A percentile compares a stretch with the other conserved stretches of the same genome.
phyloP scores from a whole-genome alignment of 2,888 invertebrate genomes.

The Escarpia spicata region DNA sequence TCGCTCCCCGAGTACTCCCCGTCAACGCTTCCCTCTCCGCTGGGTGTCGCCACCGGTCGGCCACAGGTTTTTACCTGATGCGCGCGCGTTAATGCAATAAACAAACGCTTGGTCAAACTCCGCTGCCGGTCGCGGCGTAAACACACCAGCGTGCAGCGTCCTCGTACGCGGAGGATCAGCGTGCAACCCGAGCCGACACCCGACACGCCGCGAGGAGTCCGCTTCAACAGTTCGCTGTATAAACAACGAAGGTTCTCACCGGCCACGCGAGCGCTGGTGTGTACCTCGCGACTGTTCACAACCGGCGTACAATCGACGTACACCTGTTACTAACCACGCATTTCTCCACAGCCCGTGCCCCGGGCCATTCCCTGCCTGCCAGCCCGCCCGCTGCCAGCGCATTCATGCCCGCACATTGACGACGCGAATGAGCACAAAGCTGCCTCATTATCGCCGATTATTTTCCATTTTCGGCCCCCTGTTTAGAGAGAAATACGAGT shows the following conservation, averaged over 20 bases:
- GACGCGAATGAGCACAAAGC: background rate
- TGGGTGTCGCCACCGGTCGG: background rate
- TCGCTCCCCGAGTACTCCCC: background rate
- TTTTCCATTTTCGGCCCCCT: conserved; percentile 11
- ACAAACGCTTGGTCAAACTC: conserved; percentile 10
- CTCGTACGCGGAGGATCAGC: background rate
- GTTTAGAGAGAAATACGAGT: background rate
- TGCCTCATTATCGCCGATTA: conserved; percentile 13
- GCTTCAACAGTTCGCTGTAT: conserved; percentile 9
- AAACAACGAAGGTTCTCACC: background rate
- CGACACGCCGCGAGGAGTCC: background rate
- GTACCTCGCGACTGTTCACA: background rate
- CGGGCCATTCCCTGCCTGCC: background rate
- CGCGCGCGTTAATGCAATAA: background rate
- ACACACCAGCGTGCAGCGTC: background rate
- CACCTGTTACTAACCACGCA: background rate
- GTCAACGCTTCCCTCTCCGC: background rate
- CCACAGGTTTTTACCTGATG: background rate
- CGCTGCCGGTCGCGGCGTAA: background rate
- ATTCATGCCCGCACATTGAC: background rate
- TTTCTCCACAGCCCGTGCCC: background rate
- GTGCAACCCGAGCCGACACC: background rate
- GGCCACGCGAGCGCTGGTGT: background rate
- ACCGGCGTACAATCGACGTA: background rate
- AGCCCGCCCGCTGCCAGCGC: background rate